These are phyloP conservation scores for Lutraria rhynchaena DNA, from an alignment of 1,140 invertebrate genomes.

Conservation along the genomic window DNA sequence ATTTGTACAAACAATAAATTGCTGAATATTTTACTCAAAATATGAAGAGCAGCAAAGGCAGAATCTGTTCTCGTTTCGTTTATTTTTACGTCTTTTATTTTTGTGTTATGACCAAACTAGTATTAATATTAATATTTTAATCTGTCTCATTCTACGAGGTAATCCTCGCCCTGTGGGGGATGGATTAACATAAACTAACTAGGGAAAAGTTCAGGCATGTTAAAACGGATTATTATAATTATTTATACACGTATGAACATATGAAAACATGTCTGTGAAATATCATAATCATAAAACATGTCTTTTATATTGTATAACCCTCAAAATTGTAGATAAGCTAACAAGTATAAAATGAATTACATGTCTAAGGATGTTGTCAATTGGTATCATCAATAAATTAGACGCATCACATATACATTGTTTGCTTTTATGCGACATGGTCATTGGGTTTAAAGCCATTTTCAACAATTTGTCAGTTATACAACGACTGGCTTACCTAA, in stretches of 20 bases:
- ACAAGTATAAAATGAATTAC: too few relatives aligned
- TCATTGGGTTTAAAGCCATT: too few relatives aligned
- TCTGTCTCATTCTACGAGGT: slow-evolving; percentile 15
- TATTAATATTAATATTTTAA: background rate
- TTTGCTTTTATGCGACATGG: too few relatives aligned
- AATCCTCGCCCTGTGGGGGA: slow-evolving; percentile 22
- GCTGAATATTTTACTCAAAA: background rate
- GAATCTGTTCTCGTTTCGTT: background rate
- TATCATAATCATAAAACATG: too few relatives aligned
- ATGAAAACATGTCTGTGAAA: background rate
- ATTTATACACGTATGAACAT: background rate
- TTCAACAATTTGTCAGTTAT: too few relatives aligned
- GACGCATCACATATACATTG: too few relatives aligned
- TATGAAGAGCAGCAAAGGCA: background rate
- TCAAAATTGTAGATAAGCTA: too few relatives aligned
- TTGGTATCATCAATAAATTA: too few relatives aligned
- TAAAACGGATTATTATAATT: background rate
- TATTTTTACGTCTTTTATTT: too few relatives aligned
- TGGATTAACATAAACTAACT: slow-evolving; percentile 1
- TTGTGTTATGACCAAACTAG: background rate
- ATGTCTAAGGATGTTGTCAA: too few relatives aligned
- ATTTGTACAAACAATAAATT: background rate
- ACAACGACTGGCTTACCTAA: too few relatives aligned
- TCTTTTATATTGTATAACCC: too few relatives aligned
- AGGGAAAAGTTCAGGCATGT: background rate